Evolutionary conservation across 1,140 invertebrate genomes (phyloP), one percentile per base, ranked within the genome.

Genomic region (Aradophagus sp.): DNA sequence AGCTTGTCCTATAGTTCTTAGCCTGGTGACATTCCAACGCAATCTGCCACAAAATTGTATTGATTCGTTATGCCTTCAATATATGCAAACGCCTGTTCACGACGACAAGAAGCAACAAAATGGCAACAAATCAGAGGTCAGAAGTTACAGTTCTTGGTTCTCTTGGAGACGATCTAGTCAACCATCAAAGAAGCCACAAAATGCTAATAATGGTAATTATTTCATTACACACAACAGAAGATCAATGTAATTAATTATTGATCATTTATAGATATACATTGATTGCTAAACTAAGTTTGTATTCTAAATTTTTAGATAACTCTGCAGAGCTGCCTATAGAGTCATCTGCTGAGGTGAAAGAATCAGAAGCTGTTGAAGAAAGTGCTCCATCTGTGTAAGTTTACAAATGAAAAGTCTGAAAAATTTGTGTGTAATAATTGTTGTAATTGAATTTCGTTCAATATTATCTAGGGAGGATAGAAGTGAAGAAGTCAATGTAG

Each of bases 1-100:
- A 31, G 96, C 96, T 56, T 92, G 91, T 58, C 94, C 96, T 8
- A 91, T 97, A 73, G 88, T 99, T 56, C 89, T 97, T 75, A 94
- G 93, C 39, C 87, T 93, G 27, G 89, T 95, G 14, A 90, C 92
- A 53, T 99, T 93, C 86, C 90, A 95, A 77, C 90, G 93, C 74
- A 90, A 92, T 50, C 86, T 98, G 67, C 91, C 94, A 5, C 88
- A 87, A 74, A 71, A 11, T 13, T 47, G 76, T 0, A 71, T 85
- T 2, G 77, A 82, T 44, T 83, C 82, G 68, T 73, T 88, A 11
- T 85, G 82, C 19, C 77, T 75, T 12, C 77, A 86, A 13, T 84
- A 86, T 31, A 86, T 87, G 83, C 72, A 84, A 1, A 61, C 79
- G 8, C 74, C 77, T 5, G 48, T 80, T 26, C 77, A 79, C 1